A percentile compares a stretch with the other conserved stretches of the same genome.
Evolutionary conservation across 2,113 vertebrate species (phyloP).

Genomic region (Lepidothrix coronata): DNA sequence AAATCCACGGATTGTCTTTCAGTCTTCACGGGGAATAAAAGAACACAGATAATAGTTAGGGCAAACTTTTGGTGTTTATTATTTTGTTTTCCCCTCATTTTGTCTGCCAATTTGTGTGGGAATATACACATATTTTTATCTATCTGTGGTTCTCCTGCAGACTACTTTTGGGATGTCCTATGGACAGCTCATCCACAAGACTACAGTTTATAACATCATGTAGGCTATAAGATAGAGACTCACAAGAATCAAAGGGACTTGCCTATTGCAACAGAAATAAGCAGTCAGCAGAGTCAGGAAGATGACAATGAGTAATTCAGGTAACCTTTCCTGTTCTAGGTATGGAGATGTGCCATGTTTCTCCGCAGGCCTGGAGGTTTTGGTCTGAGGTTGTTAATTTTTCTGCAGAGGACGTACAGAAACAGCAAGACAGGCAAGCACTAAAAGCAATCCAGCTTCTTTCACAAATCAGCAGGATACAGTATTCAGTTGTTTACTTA

Average conservation of each 20-base stretch:
- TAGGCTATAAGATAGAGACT: not conserved
- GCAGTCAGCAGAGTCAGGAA: not conserved
- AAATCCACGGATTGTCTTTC: not conserved
- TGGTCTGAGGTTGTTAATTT: not conserved
- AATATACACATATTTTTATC: not conserved
- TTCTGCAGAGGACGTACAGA: not conserved
- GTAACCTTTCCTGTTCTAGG: not conserved
- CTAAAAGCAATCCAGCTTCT: conserved; percentile 22
- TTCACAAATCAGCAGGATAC: conserved; percentile 48
- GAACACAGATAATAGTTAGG: not conserved
- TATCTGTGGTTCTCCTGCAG: not conserved
- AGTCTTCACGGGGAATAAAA: not conserved
- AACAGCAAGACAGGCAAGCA: not conserved
- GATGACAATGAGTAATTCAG: not conserved
- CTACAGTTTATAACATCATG: rapidly evolving
- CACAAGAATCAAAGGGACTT: not conserved
- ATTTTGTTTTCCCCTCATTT: not conserved
- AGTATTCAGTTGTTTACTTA: conserved; percentile 62
- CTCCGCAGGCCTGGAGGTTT: not conserved
- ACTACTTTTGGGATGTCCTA: not conserved
- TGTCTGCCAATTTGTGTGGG: not conserved
- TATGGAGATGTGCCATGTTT: not conserved
- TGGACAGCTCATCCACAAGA: not conserved
- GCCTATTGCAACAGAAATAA: not conserved
- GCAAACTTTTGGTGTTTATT: not conserved